These are phyloP conservation scores for Fragum sueziense DNA, from an alignment of 2,888 invertebrate species.

Conservation along the genomic window DNA sequence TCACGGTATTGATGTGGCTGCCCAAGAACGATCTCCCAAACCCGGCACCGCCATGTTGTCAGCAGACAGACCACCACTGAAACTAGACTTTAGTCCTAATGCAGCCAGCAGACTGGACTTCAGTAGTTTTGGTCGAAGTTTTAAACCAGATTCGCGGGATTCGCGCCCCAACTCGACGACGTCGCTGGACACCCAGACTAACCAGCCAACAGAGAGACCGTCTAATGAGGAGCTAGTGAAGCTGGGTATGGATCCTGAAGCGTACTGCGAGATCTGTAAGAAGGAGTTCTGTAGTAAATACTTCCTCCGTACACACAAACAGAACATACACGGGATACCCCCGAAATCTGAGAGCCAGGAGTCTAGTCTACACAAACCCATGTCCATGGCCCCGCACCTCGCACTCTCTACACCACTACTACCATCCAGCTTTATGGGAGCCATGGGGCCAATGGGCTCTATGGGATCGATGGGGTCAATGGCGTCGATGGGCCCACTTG, in stretches of 20 bases:
- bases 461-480: neutral
- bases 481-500: constrained; percentile 8
- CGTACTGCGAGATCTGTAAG: constrained; percentile 89
- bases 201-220: constrained; percentile 65
- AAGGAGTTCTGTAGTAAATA: constrained; percentile 99
- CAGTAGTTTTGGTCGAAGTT: constrained; percentile 49
- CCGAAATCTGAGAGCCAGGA: constrained; percentile 51
- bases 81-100: constrained; percentile 56
- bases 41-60: constrained; percentile 46
- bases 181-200: constrained; percentile 44
- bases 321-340: constrained; percentile 98
- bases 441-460: neutral
- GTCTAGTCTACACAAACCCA: constrained; percentile 25
- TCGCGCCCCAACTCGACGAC: constrained; percentile 50
- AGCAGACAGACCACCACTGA: constrained; percentile 20
- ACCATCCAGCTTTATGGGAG: constrained; percentile 51
- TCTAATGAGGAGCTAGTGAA: constrained; percentile 78
- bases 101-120: constrained; percentile 56
- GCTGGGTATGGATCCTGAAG: constrained; percentile 82
- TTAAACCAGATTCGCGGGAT: constrained; percentile 63
- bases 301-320: constrained; percentile 97
- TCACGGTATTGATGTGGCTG: constrained; percentile 85
- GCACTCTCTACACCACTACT: constrained; percentile 54
- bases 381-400: constrained; percentile 58
- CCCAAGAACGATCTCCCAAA: constrained; percentile 59